Evolutionary conservation across 2,113 vertebrate species (phyloP).

Genomic region (Ceuthmochares aereus): DNA sequence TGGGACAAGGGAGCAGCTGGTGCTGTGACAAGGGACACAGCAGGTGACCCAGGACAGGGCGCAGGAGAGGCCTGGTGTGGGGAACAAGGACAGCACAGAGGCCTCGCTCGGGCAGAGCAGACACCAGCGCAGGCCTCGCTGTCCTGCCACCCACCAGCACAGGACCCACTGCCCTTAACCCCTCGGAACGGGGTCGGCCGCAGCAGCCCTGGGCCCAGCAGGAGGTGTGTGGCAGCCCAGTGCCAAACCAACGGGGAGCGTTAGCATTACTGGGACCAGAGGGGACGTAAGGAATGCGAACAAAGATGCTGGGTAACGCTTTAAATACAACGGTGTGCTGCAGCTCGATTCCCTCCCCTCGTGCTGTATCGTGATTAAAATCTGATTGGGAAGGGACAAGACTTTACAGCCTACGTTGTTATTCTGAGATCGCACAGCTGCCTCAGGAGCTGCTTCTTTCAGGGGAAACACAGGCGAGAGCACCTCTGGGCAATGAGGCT

Average conservation of each 20-base stretch:
- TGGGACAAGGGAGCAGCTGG: too few relatives aligned
- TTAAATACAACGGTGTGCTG: neutral
- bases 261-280: neutral
- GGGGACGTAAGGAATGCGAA: neutral
- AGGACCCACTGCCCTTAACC: neutral
- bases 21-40: too few relatives aligned
- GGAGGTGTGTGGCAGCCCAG: neutral
- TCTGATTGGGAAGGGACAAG: neutral
- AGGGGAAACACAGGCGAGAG: neutral
- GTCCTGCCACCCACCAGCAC: neutral
- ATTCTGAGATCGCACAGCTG: neutral
- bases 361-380: neutral
- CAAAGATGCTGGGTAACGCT: neutral
- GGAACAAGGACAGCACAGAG: neutral
- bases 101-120: fast-evolving
- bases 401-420: neutral
- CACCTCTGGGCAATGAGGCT: neutral
- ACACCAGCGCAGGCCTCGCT: neutral
- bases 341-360: neutral
- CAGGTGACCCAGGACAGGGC: too few relatives aligned
- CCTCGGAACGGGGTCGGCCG: fast-evolving
- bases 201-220: neutral
- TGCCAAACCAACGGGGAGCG: fast-evolving
- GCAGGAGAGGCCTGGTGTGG: too few relatives aligned
- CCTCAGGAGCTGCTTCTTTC: neutral